Evolutionary conservation across 35 echinoderm and acorn worm genomes (phyloP).

Genomic region (Chiridota heheva): DNA sequence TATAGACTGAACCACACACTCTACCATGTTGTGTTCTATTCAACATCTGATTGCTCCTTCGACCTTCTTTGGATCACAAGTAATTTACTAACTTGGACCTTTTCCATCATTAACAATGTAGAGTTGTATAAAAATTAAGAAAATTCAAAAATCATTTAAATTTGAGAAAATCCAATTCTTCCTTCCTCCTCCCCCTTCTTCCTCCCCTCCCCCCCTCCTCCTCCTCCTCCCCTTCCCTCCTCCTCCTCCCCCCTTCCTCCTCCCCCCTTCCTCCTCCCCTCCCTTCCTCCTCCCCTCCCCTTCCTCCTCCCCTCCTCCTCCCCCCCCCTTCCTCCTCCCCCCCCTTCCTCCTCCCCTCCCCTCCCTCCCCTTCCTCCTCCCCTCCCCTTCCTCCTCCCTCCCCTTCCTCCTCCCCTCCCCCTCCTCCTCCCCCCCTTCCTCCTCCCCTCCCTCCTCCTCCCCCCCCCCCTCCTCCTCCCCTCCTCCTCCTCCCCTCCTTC

Average conservation of each 20-base stretch:
- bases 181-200: no score
- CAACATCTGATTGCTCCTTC: no score
- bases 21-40: not conserved
- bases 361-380: conserved; percentile 14
- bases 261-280: not conserved
- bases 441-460: conserved; percentile 9
- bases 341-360: not conserved
- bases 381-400: not conserved
- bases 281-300: not conserved
- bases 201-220: conserved; percentile 3
- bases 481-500: not conserved
- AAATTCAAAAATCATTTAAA: no score
- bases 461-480: not conserved
- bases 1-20: no score
- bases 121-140: no score
- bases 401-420: conserved; percentile 13
- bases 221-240: not conserved
- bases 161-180: no score
- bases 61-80: no score
- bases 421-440: conserved; percentile 5
- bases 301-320: not conserved
- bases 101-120: no score
- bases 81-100: no score
- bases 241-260: not conserved
- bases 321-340: conserved; percentile 4